Evolutionary conservation across 2,113 vertebrate species (phyloP).

Genomic region (Glaucidium brasilianum): DNA sequence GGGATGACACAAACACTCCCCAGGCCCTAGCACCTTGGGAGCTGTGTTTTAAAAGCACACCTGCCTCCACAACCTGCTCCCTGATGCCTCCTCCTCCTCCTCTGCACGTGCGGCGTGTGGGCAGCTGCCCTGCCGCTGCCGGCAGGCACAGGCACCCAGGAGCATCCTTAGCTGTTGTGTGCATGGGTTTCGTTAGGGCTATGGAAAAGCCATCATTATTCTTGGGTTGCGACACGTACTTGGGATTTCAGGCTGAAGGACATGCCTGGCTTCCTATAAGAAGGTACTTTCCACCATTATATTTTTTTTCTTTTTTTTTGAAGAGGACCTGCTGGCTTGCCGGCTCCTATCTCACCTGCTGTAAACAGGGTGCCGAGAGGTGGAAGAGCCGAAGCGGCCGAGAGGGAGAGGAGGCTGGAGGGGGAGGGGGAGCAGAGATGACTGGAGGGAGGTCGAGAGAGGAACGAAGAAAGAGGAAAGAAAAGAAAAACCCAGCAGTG

Average conservation of each 20-base stretch:
- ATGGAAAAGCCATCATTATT: neutral
- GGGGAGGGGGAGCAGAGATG: conserved; percentile 71
- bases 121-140: neutral
- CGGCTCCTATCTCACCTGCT: conserved; percentile 31
- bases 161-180: neutral
- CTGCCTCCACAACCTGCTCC: neutral
- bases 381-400: conserved; percentile 19
- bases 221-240: neutral
- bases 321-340: neutral
- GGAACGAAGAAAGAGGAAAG: conserved; percentile 81
- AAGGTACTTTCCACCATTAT: neutral
- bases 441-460: conserved; percentile 81
- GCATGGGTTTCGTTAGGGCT: rapidly evolving
- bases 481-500: conserved; percentile 89
- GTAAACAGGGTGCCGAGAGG: conserved; percentile 1
- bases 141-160: neutral
- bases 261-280: neutral
- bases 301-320: conserved; percentile 33
- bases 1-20: neutral
- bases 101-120: rapidly evolving
- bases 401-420: conserved; percentile 67
- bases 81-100: neutral
- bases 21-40: neutral
- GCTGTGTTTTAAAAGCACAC: conserved; percentile 7
- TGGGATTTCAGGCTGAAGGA: neutral